These are phyloP conservation scores for Cecidostiba fungosa DNA, from an alignment of 2,888 invertebrate genomes.

Conservation along the genomic window DNA sequence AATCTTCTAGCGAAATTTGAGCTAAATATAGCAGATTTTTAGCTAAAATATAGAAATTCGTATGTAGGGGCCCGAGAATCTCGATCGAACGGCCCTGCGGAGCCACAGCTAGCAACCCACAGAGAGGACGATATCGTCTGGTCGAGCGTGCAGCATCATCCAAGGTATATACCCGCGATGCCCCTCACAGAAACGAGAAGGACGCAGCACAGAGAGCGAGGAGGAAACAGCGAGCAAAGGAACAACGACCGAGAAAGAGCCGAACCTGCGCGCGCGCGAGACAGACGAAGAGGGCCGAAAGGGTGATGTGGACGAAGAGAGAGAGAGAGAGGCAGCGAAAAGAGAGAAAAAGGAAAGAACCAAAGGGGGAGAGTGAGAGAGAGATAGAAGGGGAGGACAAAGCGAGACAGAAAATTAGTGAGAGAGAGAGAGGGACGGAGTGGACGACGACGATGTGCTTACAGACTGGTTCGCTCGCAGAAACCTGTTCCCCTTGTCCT, in stretches of 20 bases:
- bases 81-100: constrained; percentile 43
- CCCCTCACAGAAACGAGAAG: constrained; percentile 14
- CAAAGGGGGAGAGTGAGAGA: constrained; percentile 3
- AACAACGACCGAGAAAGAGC: constrained; percentile 26
- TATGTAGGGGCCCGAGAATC: background rate
- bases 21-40: too few relatives aligned
- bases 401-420: constrained; percentile 61
- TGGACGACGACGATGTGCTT: constrained; percentile 61
- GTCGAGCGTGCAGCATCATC: constrained; percentile 69
- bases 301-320: background rate
- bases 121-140: constrained; percentile 70
- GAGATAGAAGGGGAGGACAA: constrained; percentile 1
- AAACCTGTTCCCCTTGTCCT: constrained; percentile 76
- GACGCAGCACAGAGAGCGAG: constrained; percentile 27
- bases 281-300: background rate
- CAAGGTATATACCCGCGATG: constrained; percentile 38
- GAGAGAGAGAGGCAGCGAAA: constrained; percentile 16
- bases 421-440: constrained; percentile 66
- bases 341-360: constrained; percentile 8
- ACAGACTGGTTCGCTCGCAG: constrained; percentile 69
- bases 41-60: background rate
- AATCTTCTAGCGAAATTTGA: too few relatives aligned
- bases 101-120: background rate
- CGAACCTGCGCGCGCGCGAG: constrained; percentile 4
- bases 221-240: constrained; percentile 33